A percentile compares a stretch with the other conserved stretches of the same genome.
Evolutionary conservation across 2,888 invertebrate genomes (phyloP).

Genomic region (Dasypolia templi): DNA sequence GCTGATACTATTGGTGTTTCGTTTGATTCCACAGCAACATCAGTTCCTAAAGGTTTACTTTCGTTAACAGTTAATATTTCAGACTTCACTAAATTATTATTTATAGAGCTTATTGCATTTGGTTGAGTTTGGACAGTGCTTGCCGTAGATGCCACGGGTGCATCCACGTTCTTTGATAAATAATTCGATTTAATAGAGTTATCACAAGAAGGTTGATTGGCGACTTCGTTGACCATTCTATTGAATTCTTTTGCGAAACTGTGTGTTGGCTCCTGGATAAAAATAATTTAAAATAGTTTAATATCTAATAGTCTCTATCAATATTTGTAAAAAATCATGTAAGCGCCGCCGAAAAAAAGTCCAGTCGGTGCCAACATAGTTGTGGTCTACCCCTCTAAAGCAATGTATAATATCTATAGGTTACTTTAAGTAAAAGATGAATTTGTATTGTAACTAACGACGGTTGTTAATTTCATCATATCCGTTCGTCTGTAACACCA

Average conservation of each 20-base stretch:
- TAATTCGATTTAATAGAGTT: constrained; percentile 78
- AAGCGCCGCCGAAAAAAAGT: background rate
- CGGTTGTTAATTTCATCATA: background rate
- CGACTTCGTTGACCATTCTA: constrained; percentile 86
- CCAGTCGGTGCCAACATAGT: background rate
- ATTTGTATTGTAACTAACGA: background rate
- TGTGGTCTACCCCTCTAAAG: background rate
- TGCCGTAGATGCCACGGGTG: constrained; percentile 75
- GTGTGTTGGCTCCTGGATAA: constrained; percentile 79
- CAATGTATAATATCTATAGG: constrained; percentile 27
- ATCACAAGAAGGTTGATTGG: constrained; percentile 82
- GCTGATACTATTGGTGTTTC: constrained; percentile 93
- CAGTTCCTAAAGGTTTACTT: constrained; percentile 83
- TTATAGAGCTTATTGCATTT: constrained; percentile 85
- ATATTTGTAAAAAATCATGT: background rate
- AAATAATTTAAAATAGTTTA: constrained; percentile 38
- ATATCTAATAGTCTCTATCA: constrained; percentile 11
- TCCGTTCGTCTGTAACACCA: background rate
- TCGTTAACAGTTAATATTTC: constrained; percentile 86
- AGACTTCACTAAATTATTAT: constrained; percentile 87
- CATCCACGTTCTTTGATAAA: constrained; percentile 78
- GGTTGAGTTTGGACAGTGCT: constrained; percentile 81
- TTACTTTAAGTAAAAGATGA: background rate
- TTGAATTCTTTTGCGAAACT: constrained; percentile 87
- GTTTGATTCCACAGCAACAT: constrained; percentile 80